phyloP scores from a whole-genome alignment of 2,797 vertebrate species.

The Chaenodraco wilsoni region DNA sequence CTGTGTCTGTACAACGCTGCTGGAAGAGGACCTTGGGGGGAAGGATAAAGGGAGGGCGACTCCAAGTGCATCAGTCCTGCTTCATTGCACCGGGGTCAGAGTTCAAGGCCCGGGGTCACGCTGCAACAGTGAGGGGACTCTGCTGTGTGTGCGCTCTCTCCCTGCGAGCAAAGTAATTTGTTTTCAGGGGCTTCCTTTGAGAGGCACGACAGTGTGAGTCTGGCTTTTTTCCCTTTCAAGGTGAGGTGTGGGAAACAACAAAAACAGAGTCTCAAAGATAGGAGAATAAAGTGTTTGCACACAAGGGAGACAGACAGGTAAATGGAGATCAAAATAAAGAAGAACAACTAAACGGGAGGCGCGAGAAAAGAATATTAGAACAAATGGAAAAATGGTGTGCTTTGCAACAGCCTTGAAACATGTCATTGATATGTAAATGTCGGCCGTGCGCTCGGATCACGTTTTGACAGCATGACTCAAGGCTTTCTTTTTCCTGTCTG shows the following conservation, averaged over 20 bases:
- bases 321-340: slow-evolving; percentile 15
- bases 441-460: slow-evolving; percentile 46
- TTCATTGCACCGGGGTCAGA: slow-evolving; percentile 56
- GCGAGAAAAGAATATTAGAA: slow-evolving; percentile 47
- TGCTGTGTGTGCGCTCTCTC: slow-evolving; percentile 44
- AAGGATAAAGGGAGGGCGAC: background rate
- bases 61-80: slow-evolving; percentile 62
- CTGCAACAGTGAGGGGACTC: slow-evolving; percentile 36
- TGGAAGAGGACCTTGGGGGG: slow-evolving; percentile 22
- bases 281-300: slow-evolving; percentile 15
- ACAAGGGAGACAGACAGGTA: slow-evolving; percentile 10
- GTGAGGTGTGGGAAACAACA: slow-evolving; percentile 10
- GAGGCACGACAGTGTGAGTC: slow-evolving; percentile 23
- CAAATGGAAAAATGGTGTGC: slow-evolving; percentile 33
- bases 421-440: slow-evolving; percentile 77
- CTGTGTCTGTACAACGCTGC: slow-evolving; percentile 36
- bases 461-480: slow-evolving; percentile 64
- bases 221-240: slow-evolving; percentile 29
- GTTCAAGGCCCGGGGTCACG: slow-evolving; percentile 39
- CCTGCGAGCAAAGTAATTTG: slow-evolving; percentile 63
- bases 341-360: slow-evolving; percentile 17
- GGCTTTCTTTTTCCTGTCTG: slow-evolving; percentile 55
- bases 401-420: slow-evolving; percentile 57
- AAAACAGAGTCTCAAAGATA: slow-evolving; percentile 24
- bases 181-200: slow-evolving; percentile 53